Evolutionary conservation across 35 echinoderm and acorn worm genomes (phyloP).

Genomic region (Hemicentrotus pulcherrimus): DNA sequence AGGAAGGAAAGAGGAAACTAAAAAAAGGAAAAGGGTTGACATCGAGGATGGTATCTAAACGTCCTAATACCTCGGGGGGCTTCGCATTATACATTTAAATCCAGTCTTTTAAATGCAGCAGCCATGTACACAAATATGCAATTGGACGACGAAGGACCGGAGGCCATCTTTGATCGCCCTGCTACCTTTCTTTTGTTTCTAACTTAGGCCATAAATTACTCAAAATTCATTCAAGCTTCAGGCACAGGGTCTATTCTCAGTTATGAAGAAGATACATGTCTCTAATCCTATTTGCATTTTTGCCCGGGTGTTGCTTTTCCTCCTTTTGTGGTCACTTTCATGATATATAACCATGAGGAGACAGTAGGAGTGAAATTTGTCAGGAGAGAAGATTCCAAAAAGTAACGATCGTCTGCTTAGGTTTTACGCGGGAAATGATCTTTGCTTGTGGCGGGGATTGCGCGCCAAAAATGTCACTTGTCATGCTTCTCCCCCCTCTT

Average conservation of each 20-base stretch:
- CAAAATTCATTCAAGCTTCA: slow-evolving; percentile 36
- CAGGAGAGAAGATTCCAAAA: background rate
- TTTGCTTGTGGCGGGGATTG: slow-evolving; percentile 31
- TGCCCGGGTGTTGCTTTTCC: background rate
- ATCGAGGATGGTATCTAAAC: slow-evolving; percentile 33
- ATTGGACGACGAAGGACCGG: background rate
- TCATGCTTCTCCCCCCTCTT: background rate
- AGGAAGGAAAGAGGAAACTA: background rate
- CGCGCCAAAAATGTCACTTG: slow-evolving; percentile 23
- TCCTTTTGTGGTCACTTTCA: background rate
- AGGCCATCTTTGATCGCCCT: background rate
- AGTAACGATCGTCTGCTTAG: background rate
- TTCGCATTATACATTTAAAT: slow-evolving; percentile 56
- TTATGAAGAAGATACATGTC: background rate
- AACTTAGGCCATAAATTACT: slow-evolving; percentile 25
- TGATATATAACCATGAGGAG: background rate
- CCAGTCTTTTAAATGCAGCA: slow-evolving; percentile 52
- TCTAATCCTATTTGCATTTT: slow-evolving; percentile 42
- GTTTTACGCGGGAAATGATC: slow-evolving; percentile 36
- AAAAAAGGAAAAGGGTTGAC: background rate
- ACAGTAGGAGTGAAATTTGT: slow-evolving; percentile 9
- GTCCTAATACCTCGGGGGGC: slow-evolving; percentile 35
- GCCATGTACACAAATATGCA: slow-evolving; percentile 42
- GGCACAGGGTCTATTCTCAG: background rate
- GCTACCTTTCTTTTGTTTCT: background rate